Evolutionary conservation across 2,797 vertebrate species (phyloP).

Genomic region (Tauraco hartlaubi): DNA sequence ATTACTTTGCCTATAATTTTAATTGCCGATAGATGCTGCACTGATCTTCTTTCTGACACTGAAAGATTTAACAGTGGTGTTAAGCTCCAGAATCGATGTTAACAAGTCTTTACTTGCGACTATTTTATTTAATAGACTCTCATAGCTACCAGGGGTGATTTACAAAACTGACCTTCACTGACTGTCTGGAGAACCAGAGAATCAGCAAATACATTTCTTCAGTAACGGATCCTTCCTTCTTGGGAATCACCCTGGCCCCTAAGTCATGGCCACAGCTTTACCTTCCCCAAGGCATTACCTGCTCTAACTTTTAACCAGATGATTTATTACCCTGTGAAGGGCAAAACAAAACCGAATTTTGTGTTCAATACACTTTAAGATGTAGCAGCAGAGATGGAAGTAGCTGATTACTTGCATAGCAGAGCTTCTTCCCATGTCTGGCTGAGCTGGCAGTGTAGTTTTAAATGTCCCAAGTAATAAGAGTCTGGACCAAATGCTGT

Average conservation of each 20-base stretch:
- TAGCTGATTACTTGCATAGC: neutral
- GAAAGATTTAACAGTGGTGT: neutral
- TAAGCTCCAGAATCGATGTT: neutral
- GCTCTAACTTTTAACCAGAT: neutral
- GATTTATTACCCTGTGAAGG: neutral
- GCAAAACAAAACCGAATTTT: neutral
- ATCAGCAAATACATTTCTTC: neutral
- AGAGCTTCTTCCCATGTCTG: neutral
- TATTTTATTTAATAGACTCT: conserved; percentile 38
- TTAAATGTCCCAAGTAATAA: neutral
- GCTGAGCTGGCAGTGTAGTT: neutral
- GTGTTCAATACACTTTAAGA: neutral
- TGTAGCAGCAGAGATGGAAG: neutral
- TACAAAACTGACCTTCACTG: conserved; percentile 1
- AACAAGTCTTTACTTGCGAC: conserved; percentile 33
- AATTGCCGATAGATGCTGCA: conserved; percentile 19
- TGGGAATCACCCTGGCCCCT: neutral
- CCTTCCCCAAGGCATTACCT: neutral
- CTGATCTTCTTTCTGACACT: conserved; percentile 1
- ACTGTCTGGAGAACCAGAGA: neutral
- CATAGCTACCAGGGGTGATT: neutral
- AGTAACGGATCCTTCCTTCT: neutral
- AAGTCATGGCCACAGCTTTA: neutral
- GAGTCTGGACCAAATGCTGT: neutral
- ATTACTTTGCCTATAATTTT: conserved; percentile 29